Base-by-base conservation (phyloP, 1,140 invertebrate species). In the Magallana angulata region DNA sequence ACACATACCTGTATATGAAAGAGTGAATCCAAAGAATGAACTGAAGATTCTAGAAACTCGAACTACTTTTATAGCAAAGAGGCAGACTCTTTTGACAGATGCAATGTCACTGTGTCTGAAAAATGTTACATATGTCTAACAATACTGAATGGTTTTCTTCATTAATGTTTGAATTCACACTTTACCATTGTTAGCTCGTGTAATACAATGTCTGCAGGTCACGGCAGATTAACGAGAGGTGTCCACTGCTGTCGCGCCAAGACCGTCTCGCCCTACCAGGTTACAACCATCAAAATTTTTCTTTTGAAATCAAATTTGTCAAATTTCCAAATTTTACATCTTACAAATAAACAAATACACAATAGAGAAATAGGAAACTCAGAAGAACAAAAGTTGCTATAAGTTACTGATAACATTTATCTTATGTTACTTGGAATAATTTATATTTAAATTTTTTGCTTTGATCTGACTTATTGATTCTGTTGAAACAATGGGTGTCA, bases 11-110 rank as follows among this genome's bases (percentile, higher is more conserved):
- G 68, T 76, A 3, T 36, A 11, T 76, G 68, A 48, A 48, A 48
- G 36, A 30, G 16, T 76, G 68, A 76, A 76, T 76, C 68, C 68
- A 76, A 76, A 76, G 12, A 76, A 18, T 76, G 68, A 76, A 76
- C 36, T 76, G 36, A 76, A 76, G 68, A 12, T 76, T 18, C 6
- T 30, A 12, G 36, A 76, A 16, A 4, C 8, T 30, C 24, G 24
- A 30, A 76, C 11, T 12, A 30, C 36, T 36, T 76, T 36, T 76
- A 76, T 76, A 76, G 24, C 36, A 24, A 30, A 36, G 14, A 12
- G 18, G 30, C 68, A 76, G 68, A 76, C 68, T 11, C 68, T 8
- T 24, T 30, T 76, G 68, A 76, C 68, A 76, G 68, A 30, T 76
- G 8, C 24, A 76, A 18, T 76, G 68, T 76, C 68, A 76, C 0